Evolutionary conservation across 2,797 vertebrate species (phyloP).

Genomic region (Cuniculus paca): DNA sequence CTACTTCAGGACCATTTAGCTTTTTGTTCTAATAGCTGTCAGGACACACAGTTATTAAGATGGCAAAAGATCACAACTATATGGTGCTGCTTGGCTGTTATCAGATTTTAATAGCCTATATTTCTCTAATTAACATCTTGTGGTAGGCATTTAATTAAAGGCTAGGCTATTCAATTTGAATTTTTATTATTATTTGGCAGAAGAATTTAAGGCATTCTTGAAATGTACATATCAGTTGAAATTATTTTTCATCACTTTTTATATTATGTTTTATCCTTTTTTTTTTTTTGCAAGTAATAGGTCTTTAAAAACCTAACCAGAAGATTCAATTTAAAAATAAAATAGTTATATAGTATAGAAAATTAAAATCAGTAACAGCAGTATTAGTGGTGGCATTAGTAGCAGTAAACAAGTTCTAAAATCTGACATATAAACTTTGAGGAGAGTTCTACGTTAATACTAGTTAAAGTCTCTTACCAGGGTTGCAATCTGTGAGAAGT

Average conservation of each 20-base stretch:
- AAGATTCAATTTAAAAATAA: constrained; percentile 45
- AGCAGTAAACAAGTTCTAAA: neutral
- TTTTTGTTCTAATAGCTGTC: constrained; percentile 40
- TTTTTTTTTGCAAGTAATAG: neutral
- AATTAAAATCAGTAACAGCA: constrained; percentile 18
- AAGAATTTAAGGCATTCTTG: constrained; percentile 35
- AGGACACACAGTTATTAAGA: constrained; percentile 68
- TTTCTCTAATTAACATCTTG: constrained; percentile 80
- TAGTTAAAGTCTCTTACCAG: constrained; percentile 90
- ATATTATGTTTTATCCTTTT: constrained; percentile 43
- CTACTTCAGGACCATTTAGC: neutral
- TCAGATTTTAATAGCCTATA: constrained; percentile 72
- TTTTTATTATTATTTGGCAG: constrained; percentile 74
- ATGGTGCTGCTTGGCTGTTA: constrained; percentile 77
- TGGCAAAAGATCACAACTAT: constrained; percentile 69
- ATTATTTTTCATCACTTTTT: constrained; percentile 68
- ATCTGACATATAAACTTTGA: neutral
- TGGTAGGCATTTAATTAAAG: constrained; percentile 77
- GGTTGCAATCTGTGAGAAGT: constrained; percentile 99
- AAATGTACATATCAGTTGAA: constrained; percentile 71
- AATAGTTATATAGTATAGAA: neutral
- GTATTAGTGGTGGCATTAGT: fast-evolving
- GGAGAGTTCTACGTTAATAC: fast-evolving
- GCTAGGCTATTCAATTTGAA: constrained; percentile 74
- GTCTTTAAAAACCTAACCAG: constrained; percentile 50